Base-by-base conservation (phyloP, 2,888 invertebrate genomes). In the Athripsodes cinereus region DNA sequence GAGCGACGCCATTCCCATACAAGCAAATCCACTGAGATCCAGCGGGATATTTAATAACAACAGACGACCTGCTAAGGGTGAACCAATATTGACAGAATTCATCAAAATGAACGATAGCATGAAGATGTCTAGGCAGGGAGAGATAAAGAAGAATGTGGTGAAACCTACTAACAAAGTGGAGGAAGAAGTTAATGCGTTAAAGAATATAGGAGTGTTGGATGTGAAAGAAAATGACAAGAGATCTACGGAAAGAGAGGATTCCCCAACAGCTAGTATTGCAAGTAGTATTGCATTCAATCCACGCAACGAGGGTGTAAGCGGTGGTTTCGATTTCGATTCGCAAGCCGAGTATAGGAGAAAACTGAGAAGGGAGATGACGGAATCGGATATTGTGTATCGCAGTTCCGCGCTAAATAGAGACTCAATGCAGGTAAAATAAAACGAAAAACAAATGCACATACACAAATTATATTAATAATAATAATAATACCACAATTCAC, bases 361-460 rank as follows among this genome's bases (percentile, higher is more conserved):
- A 21, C 62, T 57, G 68, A 82, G 92, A 68, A 81, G 92, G 68
- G 92, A 92, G 82, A 91, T 91, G 80, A 92, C 92, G 69, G 92
- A 92, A 77, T 91, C 90, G 61, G 90, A 90, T 73, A 90, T 92
- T 71, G 86, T 90, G 67, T 82, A 89, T 70, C 81, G 87, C 68
- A 85, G 80, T 72, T 76, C 80, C 52, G 78, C 51, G 20, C 47
- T 79, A 53, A 40, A 35, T 16, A 21, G 48, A 34, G 59, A 50
- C n/a, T 21, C 31, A 34, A 31, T 40, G 48, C 59, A 57, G 58
- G 58, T 58, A 58, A 58, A 11, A 49, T 44, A 53, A 53, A 8
- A 48, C 48, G 11, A 6, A 48, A 10, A 8, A n/a, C 48, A 44
- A 13, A 44, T 18, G 18, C 44, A 44, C 47, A 20, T 8, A 20